Evolutionary conservation across 1,140 invertebrate species (phyloP), one percentile per base, ranked within the genome.

Genomic region (Dufourea novaeangliae): DNA sequence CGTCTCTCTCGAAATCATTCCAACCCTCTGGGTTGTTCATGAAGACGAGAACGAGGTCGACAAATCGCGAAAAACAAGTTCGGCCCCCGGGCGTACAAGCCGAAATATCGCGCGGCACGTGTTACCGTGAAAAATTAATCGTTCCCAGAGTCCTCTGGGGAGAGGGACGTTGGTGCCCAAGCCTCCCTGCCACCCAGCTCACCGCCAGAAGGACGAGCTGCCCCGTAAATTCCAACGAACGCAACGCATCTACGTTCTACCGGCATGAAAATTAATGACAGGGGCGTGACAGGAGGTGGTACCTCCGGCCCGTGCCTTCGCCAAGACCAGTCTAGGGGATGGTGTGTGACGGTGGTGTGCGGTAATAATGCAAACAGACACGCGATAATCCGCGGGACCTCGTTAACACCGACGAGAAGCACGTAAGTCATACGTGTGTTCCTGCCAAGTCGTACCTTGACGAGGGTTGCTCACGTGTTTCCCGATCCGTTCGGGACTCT

Each of bases 231-330:
- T 88, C 86, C 86, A 61, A 82, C 82, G 83, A 89, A 86, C 86
- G 85, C 86, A 83, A 69, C 86, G 86, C 85, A 84, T 87, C n/a
- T n/a, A n/a, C 82, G 87, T 83, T 75, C 83, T 76, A 63, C 75
- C 69, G 62, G 87, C 86, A 88, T 90, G 88, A 90, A 90, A 89
- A 90, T 90, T 90, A 89, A 90, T 89, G 88, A 88, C 85, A 85
- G 70, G 73, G 83, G 83, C 88, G 80, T 83, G 83, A 84, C 82
- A 80, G 82, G 75, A 34, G 86, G 72, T 66, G 73, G 44, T 71
- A 63, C 34, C 63, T 75, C 52, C 67, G 62, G 62, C 50, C 44
- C 44, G 54, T 78, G 67, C 27, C 66, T n/a, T 34, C 64, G 64
- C 52, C 52, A 75, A 75, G 64, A 68, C n/a, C 12, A 27, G 29